Base-by-base conservation (phyloP, 2,113 vertebrate genomes). In the Platichthys flesus region DNA sequence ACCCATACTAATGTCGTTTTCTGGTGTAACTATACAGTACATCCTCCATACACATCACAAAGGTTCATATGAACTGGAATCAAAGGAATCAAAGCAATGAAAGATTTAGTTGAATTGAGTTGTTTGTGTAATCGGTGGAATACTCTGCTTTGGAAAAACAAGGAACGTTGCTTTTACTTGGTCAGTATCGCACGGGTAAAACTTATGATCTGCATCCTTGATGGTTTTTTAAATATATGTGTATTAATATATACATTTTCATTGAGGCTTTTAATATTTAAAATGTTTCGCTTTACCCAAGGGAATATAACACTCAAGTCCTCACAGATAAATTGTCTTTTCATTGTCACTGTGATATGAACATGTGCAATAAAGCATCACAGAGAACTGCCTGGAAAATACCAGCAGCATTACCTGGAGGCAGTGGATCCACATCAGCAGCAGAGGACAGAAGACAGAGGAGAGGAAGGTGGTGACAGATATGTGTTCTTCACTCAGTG, bases 1-100 rank as follows among this genome's bases (percentile, higher is more conserved):
- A 76, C 56, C 85, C 78, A 90, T 91, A 87, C 71, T 89, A 90
- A 90, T 92, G 79, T 67, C 12, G 51, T 66, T 86, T 84, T 80
- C 74, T 86, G 51, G 65, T 81, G 76, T 80, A 74, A 62, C 45
- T 37, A 58, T 87, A 81, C 59, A 55, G 24, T 67, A 78, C 78
- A 51, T 57, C 60, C 74, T 79, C 58, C 51, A 67, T 79, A 78
- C 70, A 69, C 28, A 55, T 52, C 15, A 40, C 0, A 1, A 24
- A 14, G 62, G 55, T 71, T 78, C 52, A 79, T 35, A 24, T 37
- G 40, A 81, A 57, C 13, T 15, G 56, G 52, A 68, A 71, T 56
- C 82, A 71, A 76, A 81, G 26, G 35, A 87, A 75, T 73, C 57
- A 54, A 24, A 75, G 26, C 59, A 73, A 40, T 40, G 56, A 68